phyloP scores from a whole-genome alignment of 2,888 invertebrate species.

The Periphyllus acericola region DNA sequence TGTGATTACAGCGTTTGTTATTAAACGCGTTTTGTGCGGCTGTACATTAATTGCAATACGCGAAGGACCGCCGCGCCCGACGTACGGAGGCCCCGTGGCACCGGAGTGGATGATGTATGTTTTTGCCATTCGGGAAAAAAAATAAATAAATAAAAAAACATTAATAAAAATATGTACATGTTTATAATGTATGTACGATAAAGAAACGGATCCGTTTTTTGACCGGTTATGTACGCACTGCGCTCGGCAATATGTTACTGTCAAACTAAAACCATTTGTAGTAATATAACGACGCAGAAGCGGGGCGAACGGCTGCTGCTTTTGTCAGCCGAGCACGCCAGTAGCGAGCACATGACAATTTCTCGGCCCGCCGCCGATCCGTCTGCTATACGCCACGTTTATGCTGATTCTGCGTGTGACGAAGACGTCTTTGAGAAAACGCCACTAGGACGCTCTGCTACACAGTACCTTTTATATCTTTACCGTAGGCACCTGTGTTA shows the following conservation, averaged over 20 bases:
- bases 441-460: not conserved
- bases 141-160: constrained; percentile 9
- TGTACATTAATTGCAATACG: not conserved
- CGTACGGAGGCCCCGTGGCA: not conserved
- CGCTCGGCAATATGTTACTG: constrained; percentile 54
- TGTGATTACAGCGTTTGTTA: no score
- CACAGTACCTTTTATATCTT: not conserved
- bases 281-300: constrained; percentile 7
- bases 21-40: not conserved
- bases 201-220: constrained; percentile 40
- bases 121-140: not conserved
- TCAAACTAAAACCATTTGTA: constrained; percentile 45
- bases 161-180: not conserved
- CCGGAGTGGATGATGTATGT: constrained; percentile 9
- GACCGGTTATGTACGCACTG: constrained; percentile 18
- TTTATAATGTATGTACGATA: not conserved
- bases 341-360: constrained; percentile 2
- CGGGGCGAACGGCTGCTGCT: constrained; percentile 21
- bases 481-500: not conserved
- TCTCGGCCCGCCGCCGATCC: not conserved
- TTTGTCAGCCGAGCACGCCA: constrained; percentile 32
- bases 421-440: not conserved
- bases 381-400: not conserved
- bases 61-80: not conserved
- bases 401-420: not conserved